Evolutionary conservation across 2,888 invertebrate species (phyloP), one percentile per base, ranked within the genome.

Genomic region (Pimpla rufipes): DNA sequence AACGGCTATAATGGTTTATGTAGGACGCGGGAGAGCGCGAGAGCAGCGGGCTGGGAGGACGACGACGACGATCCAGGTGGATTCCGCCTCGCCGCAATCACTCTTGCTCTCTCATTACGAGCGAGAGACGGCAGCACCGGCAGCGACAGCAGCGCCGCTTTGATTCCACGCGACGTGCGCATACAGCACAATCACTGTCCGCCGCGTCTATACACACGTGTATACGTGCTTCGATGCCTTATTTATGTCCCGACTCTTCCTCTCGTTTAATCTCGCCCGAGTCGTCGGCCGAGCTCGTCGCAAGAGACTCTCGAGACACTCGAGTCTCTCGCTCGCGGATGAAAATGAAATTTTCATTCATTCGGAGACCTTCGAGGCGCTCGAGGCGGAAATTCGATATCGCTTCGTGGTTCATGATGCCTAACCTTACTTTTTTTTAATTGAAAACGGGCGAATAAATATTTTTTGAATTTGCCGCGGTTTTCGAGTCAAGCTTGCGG

Each of bases 21-120:
- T 78, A 62, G 73, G 68, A 73, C 62, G 77, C 82, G 59, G 52
- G 40, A 78, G 73, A 82, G 68, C 40, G n/a, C 78, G n/a, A n/a
- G n/a, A n/a, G n/a, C n/a, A n/a, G n/a, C n/a, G 37, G 45, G 64
- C 73, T 37, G 10, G 13, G 23, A 62, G 55, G n/a, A n/a, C n/a
- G 47, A 66, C 67, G 68, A 82, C 74, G 55, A 76, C 66, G 67
- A 59, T 82, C 55, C 70, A 74, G 73, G 77, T 68, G 74, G 45
- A 62, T 78, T 45, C 78, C 59, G 68, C 67, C 73, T 74, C 68
- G 35, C 52, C 37, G 74, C 78, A 78, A 82, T 82, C 74, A 82
- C 74, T 78, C 78, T 82, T 74, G 70, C 78, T 78, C 68, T 74
- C 62, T 74, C 74, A 74, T 82, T 82, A 64, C 68, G 74, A 78